Evolutionary conservation across 1,140 invertebrate genomes (phyloP), one percentile per base, ranked within the genome.

Genomic region (Dendroctonus ponderosae): DNA sequence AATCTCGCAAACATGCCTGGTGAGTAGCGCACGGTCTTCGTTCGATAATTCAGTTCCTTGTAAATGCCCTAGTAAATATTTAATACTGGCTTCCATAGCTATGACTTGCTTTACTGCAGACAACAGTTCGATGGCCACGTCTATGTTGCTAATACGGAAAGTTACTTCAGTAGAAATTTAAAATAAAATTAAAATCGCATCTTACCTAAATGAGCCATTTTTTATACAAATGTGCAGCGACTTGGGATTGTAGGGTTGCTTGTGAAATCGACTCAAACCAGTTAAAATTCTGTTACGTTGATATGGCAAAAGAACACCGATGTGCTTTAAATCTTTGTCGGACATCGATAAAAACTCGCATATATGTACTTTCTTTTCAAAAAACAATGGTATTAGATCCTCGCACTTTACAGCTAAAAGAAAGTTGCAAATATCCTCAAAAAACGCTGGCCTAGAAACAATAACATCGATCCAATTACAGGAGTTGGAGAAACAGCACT

Each of bases 361-460:
- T 48, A 84, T 69, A 51, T 75, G 74, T 6, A 80, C 71, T 40
- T 74, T 72, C 8, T 78, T 75, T 37, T 79, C 75, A 6, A 72
- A 68, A 64, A 83, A 80, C 57, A 76, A 26, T 52, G 77, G 69
- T n/a, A 78, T 66, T 57, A 77, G 60, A 48, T 71, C 69, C n/a
- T 76, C 67, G 71, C 78, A 73, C 49, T 74, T 68, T 38, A 80
- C 74, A 2, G 79, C 75, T 7, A 69, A 62, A 7, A 84, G 66
- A 14, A 83, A 77, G 48, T 68, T 50, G 53, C 71, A 74, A 1
- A 82, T 68, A 67, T 83, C 81, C 53, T 73, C 74, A 44, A 79
- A 78, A 72, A 82, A 84, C 68, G 78, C 73, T 5, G 81, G 80
- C 26, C 80, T 82, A 14, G 46, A 69, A 70, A 7, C 5, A 11